Conservation (phyloP, 2,797 vertebrate species). For the Falco concolor region DNA sequence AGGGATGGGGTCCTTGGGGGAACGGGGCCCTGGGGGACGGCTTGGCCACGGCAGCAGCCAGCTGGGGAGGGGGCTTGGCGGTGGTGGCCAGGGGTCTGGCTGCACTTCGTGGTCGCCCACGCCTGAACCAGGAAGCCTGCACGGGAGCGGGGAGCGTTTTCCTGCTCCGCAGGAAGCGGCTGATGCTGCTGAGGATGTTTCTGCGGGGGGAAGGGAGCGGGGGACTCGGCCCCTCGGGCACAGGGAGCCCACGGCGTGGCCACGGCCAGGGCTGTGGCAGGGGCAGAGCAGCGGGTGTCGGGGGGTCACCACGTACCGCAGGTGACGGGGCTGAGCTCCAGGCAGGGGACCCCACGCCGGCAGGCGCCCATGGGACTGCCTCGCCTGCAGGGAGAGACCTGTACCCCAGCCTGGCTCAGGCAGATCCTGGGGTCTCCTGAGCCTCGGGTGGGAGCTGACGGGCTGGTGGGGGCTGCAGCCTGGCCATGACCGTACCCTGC, state of each 20-base stretch:
- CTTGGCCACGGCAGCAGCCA: accelerated
- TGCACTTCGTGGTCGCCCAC: accelerated
- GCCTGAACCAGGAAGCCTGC: background rate
- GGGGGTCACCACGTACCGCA: background rate
- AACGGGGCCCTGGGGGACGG: accelerated
- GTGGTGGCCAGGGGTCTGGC: accelerated
- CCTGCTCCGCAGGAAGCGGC: background rate
- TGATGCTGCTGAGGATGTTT: background rate
- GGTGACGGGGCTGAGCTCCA: background rate
- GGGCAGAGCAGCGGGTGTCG: background rate
- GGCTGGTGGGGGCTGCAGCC: background rate
- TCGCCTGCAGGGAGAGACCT: background rate
- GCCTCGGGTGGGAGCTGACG: accelerated
- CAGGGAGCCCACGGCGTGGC: accelerated
- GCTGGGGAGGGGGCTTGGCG: background rate
- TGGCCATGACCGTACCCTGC: accelerated
- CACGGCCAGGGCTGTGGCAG: background rate
- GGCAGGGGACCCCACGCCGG: background rate
- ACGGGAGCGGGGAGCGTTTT: background rate
- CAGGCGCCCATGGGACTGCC: accelerated
- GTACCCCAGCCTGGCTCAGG: background rate
- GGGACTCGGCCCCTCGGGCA: background rate
- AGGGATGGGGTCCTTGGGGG: too few species aligned
- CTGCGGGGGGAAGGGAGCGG: background rate
- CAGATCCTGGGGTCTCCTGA: background rate